These are phyloP conservation scores for Tiliacea citrago DNA, from an alignment of 2,888 invertebrate species.

Conservation along the genomic window DNA sequence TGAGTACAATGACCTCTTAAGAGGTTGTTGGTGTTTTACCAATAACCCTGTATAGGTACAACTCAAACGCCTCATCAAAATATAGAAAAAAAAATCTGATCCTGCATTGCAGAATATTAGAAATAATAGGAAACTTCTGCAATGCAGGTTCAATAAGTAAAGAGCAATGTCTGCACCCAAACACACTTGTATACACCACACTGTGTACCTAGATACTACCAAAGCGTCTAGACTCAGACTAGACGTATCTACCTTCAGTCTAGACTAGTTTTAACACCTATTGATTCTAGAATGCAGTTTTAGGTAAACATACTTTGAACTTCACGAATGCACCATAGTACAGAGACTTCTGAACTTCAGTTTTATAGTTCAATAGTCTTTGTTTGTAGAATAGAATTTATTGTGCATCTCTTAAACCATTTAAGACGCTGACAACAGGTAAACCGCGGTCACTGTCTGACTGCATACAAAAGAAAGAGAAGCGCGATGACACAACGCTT, in stretches of 20 bases:
- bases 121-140: no score
- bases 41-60: no score
- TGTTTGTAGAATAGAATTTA: background rate
- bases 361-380: background rate
- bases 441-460: no score
- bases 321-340: background rate
- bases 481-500: no score
- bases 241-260: constrained; percentile 46
- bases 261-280: constrained; percentile 55
- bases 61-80: no score
- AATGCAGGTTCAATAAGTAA: background rate
- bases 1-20: no score
- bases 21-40: no score
- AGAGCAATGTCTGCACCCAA: constrained; percentile 26
- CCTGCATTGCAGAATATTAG: no score
- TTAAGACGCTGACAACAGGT: no score
- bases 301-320: background rate
- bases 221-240: constrained; percentile 49
- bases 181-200: constrained; percentile 16
- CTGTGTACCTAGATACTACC: constrained; percentile 21
- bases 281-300: constrained; percentile 33
- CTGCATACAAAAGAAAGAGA: no score
- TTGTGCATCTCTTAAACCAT: background rate
- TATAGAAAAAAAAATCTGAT: no score
- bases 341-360: constrained; percentile 8